These are phyloP conservation scores for Idaea straminata DNA, from an alignment of 2,888 invertebrate genomes.

Conservation along the genomic window DNA sequence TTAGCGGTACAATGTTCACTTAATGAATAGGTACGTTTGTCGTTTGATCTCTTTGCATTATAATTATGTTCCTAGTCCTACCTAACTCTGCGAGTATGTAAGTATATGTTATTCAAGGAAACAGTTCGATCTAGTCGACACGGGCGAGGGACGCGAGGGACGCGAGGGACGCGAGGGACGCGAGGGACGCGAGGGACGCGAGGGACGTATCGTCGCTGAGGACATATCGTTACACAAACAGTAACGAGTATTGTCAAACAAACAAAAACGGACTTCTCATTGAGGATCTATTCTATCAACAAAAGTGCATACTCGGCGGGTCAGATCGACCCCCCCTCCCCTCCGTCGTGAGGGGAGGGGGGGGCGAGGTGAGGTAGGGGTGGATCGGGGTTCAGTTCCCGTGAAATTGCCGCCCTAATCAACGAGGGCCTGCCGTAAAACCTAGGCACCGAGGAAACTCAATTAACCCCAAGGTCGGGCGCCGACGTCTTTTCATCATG, in stretches of 20 bases:
- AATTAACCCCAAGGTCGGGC: conserved; percentile 33
- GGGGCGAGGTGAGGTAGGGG: conserved; percentile 10
- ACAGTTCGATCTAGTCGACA: no score
- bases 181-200: no score
- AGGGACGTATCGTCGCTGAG: no score
- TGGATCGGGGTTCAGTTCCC: conserved; percentile 11
- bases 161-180: no score
- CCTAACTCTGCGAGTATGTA: no score
- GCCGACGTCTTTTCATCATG: conserved; percentile 17
- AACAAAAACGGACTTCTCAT: background rate
- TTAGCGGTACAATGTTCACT: no score
- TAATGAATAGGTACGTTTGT: no score
- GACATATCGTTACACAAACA: background rate
- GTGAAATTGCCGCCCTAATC: conserved; percentile 36
- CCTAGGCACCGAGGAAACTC: conserved; percentile 36
- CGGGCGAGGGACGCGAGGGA: no score
- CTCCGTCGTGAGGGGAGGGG: conserved; percentile 6
- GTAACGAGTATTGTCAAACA: background rate
- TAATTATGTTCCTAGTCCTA: no score
- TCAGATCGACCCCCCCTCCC: background rate
- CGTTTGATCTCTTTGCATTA: no score
- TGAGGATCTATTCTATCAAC: background rate
- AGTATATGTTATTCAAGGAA: no score
- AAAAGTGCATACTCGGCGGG: conserved; percentile 6
- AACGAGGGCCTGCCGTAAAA: conserved; percentile 31